phyloP scores from a whole-genome alignment of 2,888 invertebrate species.

The Leptogaster cylindrica region DNA sequence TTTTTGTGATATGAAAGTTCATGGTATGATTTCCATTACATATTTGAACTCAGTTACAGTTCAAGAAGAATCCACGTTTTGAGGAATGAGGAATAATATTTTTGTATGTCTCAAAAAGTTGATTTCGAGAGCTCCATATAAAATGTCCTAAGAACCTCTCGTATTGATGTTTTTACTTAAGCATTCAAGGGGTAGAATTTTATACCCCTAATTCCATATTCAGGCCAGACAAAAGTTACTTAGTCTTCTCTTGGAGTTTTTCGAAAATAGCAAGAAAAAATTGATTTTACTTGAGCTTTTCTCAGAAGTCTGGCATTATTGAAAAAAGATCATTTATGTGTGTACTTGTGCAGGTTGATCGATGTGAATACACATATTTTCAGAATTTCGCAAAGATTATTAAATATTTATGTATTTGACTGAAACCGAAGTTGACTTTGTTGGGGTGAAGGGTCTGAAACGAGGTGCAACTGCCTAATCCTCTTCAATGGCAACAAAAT shows the following conservation, averaged over 20 bases:
- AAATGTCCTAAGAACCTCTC: constrained; percentile 7
- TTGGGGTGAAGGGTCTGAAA: neutral
- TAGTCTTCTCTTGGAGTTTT: constrained; percentile 7
- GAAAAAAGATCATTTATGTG: constrained; percentile 8
- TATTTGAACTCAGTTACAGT: too few species aligned
- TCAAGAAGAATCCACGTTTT: too few species aligned
- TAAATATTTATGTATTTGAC: constrained; percentile 44
- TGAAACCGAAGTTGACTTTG: neutral
- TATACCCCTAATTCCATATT: neutral
- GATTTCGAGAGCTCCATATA: constrained; percentile 12
- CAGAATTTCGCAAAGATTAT: constrained; percentile 42
- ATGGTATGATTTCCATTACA: too few species aligned
- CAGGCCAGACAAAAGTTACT: constrained; percentile 22
- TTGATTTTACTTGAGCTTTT: constrained; percentile 34
- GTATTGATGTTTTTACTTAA: constrained; percentile 32
- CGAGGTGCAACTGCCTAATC: neutral
- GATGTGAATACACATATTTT: constrained; percentile 44
- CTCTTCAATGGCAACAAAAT: neutral
- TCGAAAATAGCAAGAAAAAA: neutral
- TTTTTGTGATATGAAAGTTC: too few species aligned
- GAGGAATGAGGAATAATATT: too few species aligned
- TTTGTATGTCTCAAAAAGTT: constrained; percentile 9
- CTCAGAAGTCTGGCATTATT: constrained; percentile 14
- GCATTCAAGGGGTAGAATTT: constrained; percentile 10
- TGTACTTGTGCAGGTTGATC: constrained; percentile 28